Base-by-base conservation (phyloP, 2,113 vertebrate genomes). In the Neomonachus schauinslandi region DNA sequence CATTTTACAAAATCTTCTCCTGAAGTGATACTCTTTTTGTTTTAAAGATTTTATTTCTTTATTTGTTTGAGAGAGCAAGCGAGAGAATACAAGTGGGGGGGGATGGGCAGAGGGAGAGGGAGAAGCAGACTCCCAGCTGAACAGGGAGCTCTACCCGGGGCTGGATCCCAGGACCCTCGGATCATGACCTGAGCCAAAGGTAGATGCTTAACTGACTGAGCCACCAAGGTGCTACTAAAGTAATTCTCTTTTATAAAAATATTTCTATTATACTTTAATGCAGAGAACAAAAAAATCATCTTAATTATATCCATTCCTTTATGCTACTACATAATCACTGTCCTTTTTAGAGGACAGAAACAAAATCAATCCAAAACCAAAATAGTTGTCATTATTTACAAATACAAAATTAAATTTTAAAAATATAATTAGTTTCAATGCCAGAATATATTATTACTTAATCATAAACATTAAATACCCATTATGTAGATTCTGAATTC, bases 391-490 rank as follows among this genome's bases (percentile, higher is more conserved):
- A 92, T 11, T 74, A 74, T 83, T 84, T 93, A 72, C 16, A 71
- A 63, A 67, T 53, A 53, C 1, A 67, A 95, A 94, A 33, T 89
- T 83, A 71, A 92, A 86, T 26, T 72, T 91, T 72, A 57, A 91
- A 93, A 95, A 84, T 33, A n/a, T 63, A 87, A 94, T 84, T 95
- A 55, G 46, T 59, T 93, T 87, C 74, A 91, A 87, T 14, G 46
- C 3, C 0, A 94, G 28, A 94, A 79, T 61, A 89, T 72, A 72
- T 61, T 51, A 96, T 91, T 86, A 95, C 16, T 63, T 72, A 72
- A 90, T 85, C 83, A 94, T 95, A 77, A 79, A 83, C 26, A 94
- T 86, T 21, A 97, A 83, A 92, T 83, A 61, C 9, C 22, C 31
- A 93, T 51, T 95, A 49, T 65, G 5, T 72, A 14, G 11, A 76